Conservation (phyloP, 2,888 invertebrate genomes). For the Parasteatoda lunata region DNA sequence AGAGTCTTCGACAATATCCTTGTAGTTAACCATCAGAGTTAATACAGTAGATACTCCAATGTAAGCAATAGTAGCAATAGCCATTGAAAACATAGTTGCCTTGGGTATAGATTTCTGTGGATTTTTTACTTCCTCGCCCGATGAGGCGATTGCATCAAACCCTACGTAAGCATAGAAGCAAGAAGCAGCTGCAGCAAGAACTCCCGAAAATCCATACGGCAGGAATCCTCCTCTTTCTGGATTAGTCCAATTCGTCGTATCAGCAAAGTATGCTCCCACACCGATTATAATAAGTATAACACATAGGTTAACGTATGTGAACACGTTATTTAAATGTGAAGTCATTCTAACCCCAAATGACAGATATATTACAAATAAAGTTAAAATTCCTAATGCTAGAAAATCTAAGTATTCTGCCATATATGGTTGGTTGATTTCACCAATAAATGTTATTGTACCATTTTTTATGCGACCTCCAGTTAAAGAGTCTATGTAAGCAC, state of each 20-base stretch:
- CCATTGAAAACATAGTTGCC: slow-evolving; percentile 88
- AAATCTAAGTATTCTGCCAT: slow-evolving; percentile 64
- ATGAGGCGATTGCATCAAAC: slow-evolving; percentile 92
- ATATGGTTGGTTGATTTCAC: slow-evolving; percentile 27
- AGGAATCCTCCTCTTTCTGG: slow-evolving; percentile 80
- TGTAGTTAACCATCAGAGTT: slow-evolving; percentile 86
- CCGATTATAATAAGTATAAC: slow-evolving; percentile 87
- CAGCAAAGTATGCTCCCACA: slow-evolving; percentile 89
- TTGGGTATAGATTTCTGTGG: slow-evolving; percentile 82
- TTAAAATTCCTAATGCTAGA: slow-evolving; percentile 63
- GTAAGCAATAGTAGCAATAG: slow-evolving; percentile 84
- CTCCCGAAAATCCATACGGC: slow-evolving; percentile 85
- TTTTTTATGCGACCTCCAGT: slow-evolving; percentile 60
- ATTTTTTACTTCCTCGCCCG: slow-evolving; percentile 85
- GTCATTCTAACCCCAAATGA: slow-evolving; percentile 74
- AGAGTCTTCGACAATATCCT: slow-evolving; percentile 80
- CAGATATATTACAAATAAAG: slow-evolving; percentile 62
- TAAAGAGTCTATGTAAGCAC: slow-evolving; percentile 69
- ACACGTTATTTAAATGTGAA: slow-evolving; percentile 88
- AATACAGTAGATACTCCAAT: slow-evolving; percentile 86
- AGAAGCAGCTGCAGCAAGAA: slow-evolving; percentile 84
- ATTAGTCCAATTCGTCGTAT: slow-evolving; percentile 85
- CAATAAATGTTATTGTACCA: slow-evolving; percentile 23
- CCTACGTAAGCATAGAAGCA: slow-evolving; percentile 95
- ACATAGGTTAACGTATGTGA: slow-evolving; percentile 84